These are phyloP conservation scores for Eufriesea mexicana DNA, from an alignment of 1,140 invertebrate genomes.

Conservation along the genomic window DNA sequence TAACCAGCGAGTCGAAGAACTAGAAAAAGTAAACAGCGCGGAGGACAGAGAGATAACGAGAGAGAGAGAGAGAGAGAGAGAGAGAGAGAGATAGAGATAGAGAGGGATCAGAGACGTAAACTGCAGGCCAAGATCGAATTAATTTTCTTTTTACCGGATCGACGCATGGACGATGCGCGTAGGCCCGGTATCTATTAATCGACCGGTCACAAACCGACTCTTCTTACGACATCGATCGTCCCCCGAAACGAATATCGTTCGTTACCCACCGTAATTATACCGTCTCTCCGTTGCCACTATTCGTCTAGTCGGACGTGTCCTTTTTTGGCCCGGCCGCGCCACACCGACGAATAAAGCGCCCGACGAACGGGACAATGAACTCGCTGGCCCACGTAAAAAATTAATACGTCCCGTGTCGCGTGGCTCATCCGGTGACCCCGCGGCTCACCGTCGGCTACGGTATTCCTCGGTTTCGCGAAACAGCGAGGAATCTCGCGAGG, in stretches of 20 bases:
- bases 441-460: too few species aligned
- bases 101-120: background rate
- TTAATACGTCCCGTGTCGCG: background rate
- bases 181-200: conserved; percentile 11
- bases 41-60: background rate
- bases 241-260: background rate
- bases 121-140: conserved; percentile 36
- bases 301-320: conserved; percentile 14
- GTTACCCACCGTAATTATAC: background rate
- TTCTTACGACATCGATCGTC: background rate
- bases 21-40: conserved; percentile 29
- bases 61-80: background rate
- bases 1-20: conserved; percentile 35
- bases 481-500: too few species aligned
- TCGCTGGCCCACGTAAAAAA: conserved; percentile 40
- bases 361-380: conserved; percentile 19
- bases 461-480: background rate
- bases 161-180: background rate
- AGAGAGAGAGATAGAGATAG: background rate
- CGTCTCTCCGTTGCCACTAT: background rate
- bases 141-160: conserved; percentile 23
- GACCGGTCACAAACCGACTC: background rate
- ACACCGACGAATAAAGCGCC: background rate
- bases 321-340: conserved; percentile 15
- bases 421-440: background rate